Evolutionary conservation across 2,888 invertebrate genomes (phyloP).

Genomic region (Lasioglossum pauxillum): DNA sequence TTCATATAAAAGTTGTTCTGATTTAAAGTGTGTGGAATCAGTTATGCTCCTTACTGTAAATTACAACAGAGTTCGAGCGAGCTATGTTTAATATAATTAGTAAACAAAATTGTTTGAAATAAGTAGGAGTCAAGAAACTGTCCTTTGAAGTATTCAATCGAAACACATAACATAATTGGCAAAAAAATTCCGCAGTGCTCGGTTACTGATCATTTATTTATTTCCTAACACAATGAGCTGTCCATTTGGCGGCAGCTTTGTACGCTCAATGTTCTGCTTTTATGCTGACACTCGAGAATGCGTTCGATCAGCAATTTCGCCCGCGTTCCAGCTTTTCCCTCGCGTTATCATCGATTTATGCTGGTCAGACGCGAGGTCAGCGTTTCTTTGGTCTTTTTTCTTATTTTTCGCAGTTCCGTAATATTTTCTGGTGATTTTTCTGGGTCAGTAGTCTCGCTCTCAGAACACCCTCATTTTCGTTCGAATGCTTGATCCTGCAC

Average conservation of each 20-base stretch:
- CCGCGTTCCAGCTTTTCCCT: not conserved
- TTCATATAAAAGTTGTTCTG: too few species aligned
- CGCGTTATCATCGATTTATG: conserved; percentile 35
- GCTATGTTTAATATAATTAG: too few species aligned
- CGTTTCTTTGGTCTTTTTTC: conserved; percentile 7
- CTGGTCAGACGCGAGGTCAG: conserved; percentile 40
- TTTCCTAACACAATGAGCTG: not conserved
- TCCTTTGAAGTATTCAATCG: too few species aligned
- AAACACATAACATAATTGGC: too few species aligned
- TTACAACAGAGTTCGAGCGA: too few species aligned
- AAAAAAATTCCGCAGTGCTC: too few species aligned
- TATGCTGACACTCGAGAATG: conserved; percentile 21
- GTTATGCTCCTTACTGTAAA: too few species aligned
- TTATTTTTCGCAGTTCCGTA: conserved; percentile 10
- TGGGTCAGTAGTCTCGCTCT: conserved; percentile 23
- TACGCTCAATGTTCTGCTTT: not conserved
- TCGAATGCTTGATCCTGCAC: not conserved
- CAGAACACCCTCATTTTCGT: conserved; percentile 13
- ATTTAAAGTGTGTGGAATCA: too few species aligned
- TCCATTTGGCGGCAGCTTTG: not conserved
- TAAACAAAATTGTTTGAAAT: too few species aligned
- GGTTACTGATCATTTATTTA: conserved; percentile 2
- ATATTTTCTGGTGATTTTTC: conserved; percentile 6
- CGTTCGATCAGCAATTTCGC: conserved; percentile 24
- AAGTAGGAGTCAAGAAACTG: too few species aligned